These are phyloP conservation scores for Phrynocephalus versicolor DNA, from an alignment of 2,113 vertebrate species.

Conservation along the genomic window DNA sequence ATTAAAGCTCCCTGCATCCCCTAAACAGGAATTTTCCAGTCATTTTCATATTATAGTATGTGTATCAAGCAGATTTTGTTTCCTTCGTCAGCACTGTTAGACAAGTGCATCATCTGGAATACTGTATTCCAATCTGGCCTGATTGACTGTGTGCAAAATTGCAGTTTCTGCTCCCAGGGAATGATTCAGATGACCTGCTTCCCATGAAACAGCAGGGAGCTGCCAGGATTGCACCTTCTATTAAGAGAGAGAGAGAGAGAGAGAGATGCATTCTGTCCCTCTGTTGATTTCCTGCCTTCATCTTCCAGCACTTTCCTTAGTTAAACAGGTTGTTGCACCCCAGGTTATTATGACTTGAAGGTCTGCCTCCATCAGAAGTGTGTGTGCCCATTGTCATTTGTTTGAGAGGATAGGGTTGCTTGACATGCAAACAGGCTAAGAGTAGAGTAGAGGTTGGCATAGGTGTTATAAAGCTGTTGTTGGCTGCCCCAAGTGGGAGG, in stretches of 20 bases:
- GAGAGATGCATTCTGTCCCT: background rate
- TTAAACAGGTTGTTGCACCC: background rate
- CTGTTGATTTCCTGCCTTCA: background rate
- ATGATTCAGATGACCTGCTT: background rate
- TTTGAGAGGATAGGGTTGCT: background rate
- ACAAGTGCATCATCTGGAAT: background rate
- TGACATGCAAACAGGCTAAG: background rate
- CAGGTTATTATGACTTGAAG: background rate
- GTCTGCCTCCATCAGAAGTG: too few relatives aligned
- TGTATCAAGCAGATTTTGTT: background rate
- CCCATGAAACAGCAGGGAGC: background rate
- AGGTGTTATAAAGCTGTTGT: background rate
- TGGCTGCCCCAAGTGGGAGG: background rate
- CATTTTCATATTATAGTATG: background rate
- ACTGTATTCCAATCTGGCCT: background rate
- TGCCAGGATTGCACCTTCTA: background rate
- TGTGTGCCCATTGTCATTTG: background rate
- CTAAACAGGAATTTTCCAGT: too few relatives aligned
- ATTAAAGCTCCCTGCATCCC: too few relatives aligned
- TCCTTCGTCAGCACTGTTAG: background rate
- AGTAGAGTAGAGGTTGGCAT: too few relatives aligned
- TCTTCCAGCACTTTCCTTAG: background rate
- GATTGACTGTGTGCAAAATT: background rate
- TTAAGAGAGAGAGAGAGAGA: background rate
- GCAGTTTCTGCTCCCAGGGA: background rate